These are phyloP conservation scores for Hydropotes inermis DNA, from an alignment of 2,113 vertebrate genomes.

Conservation along the genomic window DNA sequence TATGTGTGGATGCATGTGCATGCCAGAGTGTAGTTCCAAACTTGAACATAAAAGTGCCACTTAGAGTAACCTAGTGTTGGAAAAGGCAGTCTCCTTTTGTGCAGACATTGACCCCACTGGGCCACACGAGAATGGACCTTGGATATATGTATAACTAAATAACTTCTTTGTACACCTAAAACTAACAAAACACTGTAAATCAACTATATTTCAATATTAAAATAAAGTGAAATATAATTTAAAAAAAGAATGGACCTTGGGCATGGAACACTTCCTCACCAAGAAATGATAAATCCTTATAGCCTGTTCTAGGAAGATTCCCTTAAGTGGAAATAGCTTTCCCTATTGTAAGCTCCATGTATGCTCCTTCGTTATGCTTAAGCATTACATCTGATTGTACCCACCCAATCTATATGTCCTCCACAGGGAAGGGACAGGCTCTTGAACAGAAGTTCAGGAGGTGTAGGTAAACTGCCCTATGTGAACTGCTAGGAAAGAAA, in stretches of 20 bases:
- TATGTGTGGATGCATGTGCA: background rate
- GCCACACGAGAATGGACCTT: background rate
- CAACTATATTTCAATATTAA: background rate
- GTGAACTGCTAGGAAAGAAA: background rate
- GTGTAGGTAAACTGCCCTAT: background rate
- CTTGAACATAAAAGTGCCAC: background rate
- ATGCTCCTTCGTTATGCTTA: background rate
- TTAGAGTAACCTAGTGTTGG: background rate
- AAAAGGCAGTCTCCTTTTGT: background rate
- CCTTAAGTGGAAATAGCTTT: background rate
- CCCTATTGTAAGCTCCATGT: background rate
- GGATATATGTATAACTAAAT: background rate
- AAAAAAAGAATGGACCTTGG: background rate
- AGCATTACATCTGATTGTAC: background rate
- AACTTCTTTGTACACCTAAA: background rate
- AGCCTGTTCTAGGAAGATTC: too few relatives aligned
- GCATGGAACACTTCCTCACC: background rate
- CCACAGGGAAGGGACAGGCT: background rate
- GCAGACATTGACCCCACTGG: background rate
- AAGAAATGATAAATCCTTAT: background rate
- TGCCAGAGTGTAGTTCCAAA: background rate
- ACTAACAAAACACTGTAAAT: background rate
- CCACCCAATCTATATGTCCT: background rate
- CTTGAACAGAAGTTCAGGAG: background rate
- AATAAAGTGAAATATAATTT: background rate